Evolutionary conservation across 1,140 invertebrate genomes (phyloP).

Genomic region (Stegodyphus mimosarum): DNA sequence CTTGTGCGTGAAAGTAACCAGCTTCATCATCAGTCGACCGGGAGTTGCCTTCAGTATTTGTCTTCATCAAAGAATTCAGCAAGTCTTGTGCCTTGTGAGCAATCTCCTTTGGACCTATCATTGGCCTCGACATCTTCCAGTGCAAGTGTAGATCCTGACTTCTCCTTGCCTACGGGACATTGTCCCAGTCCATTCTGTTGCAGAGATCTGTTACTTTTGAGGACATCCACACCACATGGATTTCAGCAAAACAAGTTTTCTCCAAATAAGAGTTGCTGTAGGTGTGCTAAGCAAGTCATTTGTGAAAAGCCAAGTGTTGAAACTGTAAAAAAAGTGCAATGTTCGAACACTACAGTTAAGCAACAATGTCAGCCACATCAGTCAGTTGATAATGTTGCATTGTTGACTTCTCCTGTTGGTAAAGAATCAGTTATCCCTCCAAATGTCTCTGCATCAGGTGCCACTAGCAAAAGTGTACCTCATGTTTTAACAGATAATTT

Average conservation of each 20-base stretch:
- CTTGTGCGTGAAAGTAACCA: constrained; percentile 18
- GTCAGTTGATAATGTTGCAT: neutral
- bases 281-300: neutral
- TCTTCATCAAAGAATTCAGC: constrained; percentile 33
- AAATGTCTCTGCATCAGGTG: constrained; percentile 12
- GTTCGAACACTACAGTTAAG: neutral
- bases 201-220: constrained; percentile 35
- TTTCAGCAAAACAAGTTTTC: constrained; percentile 12
- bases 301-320: neutral
- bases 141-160: constrained; percentile 8
- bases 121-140: constrained; percentile 22
- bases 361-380: neutral
- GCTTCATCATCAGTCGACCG: constrained; percentile 7
- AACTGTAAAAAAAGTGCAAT: neutral
- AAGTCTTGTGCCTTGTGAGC: constrained; percentile 47
- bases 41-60: constrained; percentile 38
- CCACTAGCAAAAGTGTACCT: constrained; percentile 9
- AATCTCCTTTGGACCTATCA: constrained; percentile 40
- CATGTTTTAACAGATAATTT: constrained; percentile 20
- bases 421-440: constrained; percentile 19
- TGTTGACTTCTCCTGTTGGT: neutral
- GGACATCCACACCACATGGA: constrained; percentile 26
- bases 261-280: constrained; percentile 12
- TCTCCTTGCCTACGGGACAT: neutral
- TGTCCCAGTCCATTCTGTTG: constrained; percentile 31